Conservation (phyloP, 2,113 vertebrate genomes). For the Varanus komodoensis region DNA sequence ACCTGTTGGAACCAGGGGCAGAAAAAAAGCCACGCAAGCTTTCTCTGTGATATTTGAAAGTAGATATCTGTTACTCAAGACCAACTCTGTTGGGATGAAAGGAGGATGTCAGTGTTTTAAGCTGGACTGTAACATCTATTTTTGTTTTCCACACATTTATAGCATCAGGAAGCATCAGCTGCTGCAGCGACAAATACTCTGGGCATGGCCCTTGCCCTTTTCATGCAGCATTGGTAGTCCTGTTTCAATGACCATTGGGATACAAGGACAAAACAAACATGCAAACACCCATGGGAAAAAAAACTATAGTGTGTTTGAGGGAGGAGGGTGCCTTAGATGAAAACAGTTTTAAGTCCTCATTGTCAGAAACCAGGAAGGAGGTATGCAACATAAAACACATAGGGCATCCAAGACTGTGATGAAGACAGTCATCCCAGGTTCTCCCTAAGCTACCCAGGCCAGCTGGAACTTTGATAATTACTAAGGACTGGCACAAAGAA, state of each 20-base stretch:
- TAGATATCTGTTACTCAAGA: background rate
- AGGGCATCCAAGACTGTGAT: background rate
- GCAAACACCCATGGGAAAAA: background rate
- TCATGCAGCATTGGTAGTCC: background rate
- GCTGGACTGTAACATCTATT: background rate
- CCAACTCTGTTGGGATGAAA: constrained; percentile 21
- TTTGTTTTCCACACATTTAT: background rate
- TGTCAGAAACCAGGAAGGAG: background rate
- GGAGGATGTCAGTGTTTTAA: constrained; percentile 4
- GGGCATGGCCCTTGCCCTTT: background rate
- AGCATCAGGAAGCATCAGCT: background rate
- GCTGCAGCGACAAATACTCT: background rate
- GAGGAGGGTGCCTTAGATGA: background rate
- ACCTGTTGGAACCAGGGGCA: background rate
- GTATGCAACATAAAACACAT: background rate
- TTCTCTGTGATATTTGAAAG: constrained; percentile 9
- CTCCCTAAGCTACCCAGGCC: background rate
- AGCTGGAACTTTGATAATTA: constrained; percentile 4
- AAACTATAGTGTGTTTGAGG: background rate
- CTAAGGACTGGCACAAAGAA: background rate
- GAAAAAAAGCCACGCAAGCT: background rate
- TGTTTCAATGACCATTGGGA: background rate
- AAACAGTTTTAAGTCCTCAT: background rate
- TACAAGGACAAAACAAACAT: background rate
- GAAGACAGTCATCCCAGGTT: background rate